Base-by-base conservation (phyloP, 2,888 invertebrate genomes). In the Dicranocentrus wangi region DNA sequence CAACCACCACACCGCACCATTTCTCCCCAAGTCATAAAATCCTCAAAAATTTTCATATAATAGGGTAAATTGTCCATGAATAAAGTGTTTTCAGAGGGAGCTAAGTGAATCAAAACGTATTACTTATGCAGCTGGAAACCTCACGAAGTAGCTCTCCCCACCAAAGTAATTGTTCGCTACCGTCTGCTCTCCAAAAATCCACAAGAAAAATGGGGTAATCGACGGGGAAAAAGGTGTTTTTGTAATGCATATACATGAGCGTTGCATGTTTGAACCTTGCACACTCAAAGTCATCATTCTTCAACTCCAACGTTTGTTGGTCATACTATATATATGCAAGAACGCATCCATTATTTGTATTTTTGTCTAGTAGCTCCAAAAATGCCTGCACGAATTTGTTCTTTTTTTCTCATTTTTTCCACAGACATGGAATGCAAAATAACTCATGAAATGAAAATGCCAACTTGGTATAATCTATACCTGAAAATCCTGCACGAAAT, bases 241-340 rank as follows among this genome's bases (percentile, higher is more conserved):
- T 32, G 32, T 32, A 32, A 28, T 66, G 19, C 10, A 25, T 66
- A 43, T 66, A 76, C 76, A 76, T 76, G 76, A 76, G 76, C 68
- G 76, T 76, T 69, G 76, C 76, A 76, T 76, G 76, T 76, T 76
- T 68, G 19, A 76, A 32, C 76, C 68, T 68, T 76, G 32, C 32
- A 32, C 10, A n/a, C n/a, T n/a, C n/a, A n/a, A n/a, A n/a, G n/a
- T n/a, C n/a, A n/a, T n/a, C n/a, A n/a, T n/a, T n/a, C n/a, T n/a
- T n/a, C n/a, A n/a, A n/a, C n/a, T n/a, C n/a, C n/a, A n/a, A n/a
- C n/a, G n/a, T n/a, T n/a, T n/a, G n/a, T n/a, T n/a, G n/a, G n/a
- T n/a, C n/a, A n/a, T n/a, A n/a, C n/a, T n/a, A n/a, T n/a, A n/a
- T n/a, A n/a, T n/a, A n/a, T n/a, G n/a, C n/a, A n/a, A n/a, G n/a